Evolutionary conservation across 2,888 invertebrate genomes (phyloP), one percentile per base, ranked within the genome.

Genomic region (Drosophila atroscutellata): DNA sequence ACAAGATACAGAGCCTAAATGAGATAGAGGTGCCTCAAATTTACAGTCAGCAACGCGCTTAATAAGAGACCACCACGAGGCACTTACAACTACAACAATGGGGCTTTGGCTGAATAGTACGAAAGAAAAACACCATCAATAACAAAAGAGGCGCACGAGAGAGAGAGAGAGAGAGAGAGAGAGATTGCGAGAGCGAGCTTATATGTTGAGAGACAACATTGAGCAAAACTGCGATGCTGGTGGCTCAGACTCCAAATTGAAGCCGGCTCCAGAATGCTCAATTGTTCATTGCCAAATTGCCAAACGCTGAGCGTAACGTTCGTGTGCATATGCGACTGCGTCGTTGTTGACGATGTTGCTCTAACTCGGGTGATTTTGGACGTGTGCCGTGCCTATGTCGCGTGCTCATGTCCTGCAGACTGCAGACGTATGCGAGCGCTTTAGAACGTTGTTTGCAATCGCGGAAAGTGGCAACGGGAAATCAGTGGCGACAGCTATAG

Each of bases 381-480:
- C 72, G 80, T 72, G 51, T 49, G 73, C 58, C 56, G 51, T 56
- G 68, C 54, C 70, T 55, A 71, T 52, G 77, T 77, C 69, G 77
- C 72, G 61, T 77, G 80, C 70, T 59, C 68, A 65, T 76, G 81
- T 76, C 76, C 81, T 81, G 78, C 86, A 87, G 80, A 80, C 75
- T 79, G 75, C 88, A 86, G 81, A 86, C 86, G 88, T 86, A 83
- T 83, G 81, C 83, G 86, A 86, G 82, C 81, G 83, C 81, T 83
- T 86, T 80, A 86, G 83, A 88, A 88, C 83, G 86, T 80, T 81
- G 86, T 86, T 88, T 86, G 83, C 83, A 82, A 88, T 74, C 83
- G 80, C 88, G 86, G 83, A 88, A 88, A 81, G 88, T 84, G 85
- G 81, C 74, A 75, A 82, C 78, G 76, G 78, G 71, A 67, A 64